Evolutionary conservation across 2,888 invertebrate species (phyloP).

Genomic region (Lasioglossum villosulum): DNA sequence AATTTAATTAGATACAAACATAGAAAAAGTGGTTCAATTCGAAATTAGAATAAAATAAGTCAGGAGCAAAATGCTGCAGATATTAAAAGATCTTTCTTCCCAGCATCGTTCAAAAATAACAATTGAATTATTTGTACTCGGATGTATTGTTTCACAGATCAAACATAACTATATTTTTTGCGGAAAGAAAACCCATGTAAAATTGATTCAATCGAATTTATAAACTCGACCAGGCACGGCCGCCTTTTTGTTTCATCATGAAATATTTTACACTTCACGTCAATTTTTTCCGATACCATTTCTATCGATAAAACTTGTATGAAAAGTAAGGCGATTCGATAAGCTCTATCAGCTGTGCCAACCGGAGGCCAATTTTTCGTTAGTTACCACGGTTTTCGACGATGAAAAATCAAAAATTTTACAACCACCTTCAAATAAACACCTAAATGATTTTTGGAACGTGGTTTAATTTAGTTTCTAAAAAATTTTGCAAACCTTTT

Average conservation of each 20-base stretch:
- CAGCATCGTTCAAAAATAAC: not conserved
- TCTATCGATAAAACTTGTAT: slow-evolving; percentile 44
- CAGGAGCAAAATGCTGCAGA: not conserved
- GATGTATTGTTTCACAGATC: not conserved
- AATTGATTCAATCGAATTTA: slow-evolving; percentile 38
- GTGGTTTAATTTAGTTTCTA: not conserved
- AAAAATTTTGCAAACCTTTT: not conserved
- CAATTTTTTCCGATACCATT: slow-evolving; percentile 43
- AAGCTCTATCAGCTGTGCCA: slow-evolving; percentile 21
- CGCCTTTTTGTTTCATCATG: slow-evolving; percentile 38
- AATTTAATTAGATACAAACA: not conserved
- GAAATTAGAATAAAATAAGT: not conserved
- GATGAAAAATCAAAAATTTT: not conserved
- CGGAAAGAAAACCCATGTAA: slow-evolving; percentile 25
- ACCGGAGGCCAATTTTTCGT: not conserved
- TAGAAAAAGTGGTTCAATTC: not conserved
- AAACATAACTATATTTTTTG: slow-evolving; percentile 7
- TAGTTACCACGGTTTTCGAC: not conserved
- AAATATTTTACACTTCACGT: slow-evolving; percentile 43
- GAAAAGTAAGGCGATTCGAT: slow-evolving; percentile 49
- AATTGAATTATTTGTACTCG: not conserved
- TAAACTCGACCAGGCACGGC: slow-evolving; percentile 39
- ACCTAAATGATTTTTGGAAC: not conserved
- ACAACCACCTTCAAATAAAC: not conserved
- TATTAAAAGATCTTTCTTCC: not conserved